phyloP scores from a whole-genome alignment of 1,140 invertebrate species.

The Hermetia illucens region DNA sequence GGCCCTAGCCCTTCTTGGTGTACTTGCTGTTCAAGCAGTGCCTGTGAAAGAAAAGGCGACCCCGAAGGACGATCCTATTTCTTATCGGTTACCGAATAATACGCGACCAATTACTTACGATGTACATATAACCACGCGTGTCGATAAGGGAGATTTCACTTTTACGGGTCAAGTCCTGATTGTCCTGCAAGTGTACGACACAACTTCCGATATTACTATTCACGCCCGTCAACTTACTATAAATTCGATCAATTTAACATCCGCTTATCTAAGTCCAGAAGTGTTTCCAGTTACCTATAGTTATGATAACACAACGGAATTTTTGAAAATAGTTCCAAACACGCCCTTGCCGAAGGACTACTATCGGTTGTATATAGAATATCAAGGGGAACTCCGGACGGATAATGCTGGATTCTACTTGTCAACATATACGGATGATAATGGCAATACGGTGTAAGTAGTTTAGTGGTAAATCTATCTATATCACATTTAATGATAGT shows the following conservation, averaged over 20 bases:
- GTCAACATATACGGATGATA: slow-evolving; percentile 32
- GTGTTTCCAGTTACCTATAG: too few species aligned
- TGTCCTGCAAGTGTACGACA: slow-evolving; percentile 25
- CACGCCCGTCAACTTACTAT: slow-evolving; percentile 32
- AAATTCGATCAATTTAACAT: slow-evolving; percentile 15
- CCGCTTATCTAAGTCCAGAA: too few species aligned
- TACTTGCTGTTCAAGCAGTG: too few species aligned
- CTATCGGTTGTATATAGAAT: slow-evolving; percentile 11
- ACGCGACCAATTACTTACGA: slow-evolving; percentile 48
- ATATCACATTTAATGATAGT: too few species aligned
- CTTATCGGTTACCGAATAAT: slow-evolving; percentile 40
- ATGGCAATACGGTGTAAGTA: slow-evolving; percentile 20
- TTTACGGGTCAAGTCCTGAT: slow-evolving; percentile 47
- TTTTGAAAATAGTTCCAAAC: slow-evolving; percentile 9
- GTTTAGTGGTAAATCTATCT: too few species aligned
- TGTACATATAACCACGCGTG: slow-evolving; percentile 43
- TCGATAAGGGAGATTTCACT: slow-evolving; percentile 31
- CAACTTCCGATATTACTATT: slow-evolving; percentile 33
- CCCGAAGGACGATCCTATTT: background rate
- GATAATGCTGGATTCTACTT: slow-evolving; percentile 45
- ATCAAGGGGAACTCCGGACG: slow-evolving; percentile 15
- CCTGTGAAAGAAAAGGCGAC: slow-evolving; percentile 9
- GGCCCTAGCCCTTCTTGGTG: too few species aligned
- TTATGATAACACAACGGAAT: too few species aligned
- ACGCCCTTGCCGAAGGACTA: slow-evolving; percentile 31